These are phyloP conservation scores for Bacillus rossius DNA, from an alignment of 1,140 invertebrate species.

Conservation along the genomic window DNA sequence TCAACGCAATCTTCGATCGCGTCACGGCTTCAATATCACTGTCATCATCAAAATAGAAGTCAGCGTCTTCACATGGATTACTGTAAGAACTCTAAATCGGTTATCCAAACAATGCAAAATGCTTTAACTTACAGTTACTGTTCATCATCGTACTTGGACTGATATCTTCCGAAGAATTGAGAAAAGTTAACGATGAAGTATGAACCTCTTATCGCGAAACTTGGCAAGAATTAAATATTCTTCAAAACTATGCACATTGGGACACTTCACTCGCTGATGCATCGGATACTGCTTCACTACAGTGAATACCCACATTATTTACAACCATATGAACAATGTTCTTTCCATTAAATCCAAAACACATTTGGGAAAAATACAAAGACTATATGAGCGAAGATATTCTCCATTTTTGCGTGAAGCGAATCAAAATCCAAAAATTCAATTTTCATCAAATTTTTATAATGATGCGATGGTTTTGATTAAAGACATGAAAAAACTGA, in stretches of 20 bases:
- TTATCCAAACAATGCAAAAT: conserved; percentile 35
- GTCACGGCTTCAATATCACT: no score
- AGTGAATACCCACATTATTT: conserved; percentile 30
- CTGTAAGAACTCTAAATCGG: no score
- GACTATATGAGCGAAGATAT: conserved; percentile 33
- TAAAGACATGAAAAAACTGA: conserved; percentile 24
- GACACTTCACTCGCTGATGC: conserved; percentile 32
- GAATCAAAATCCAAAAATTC: conserved; percentile 15
- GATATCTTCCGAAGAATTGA: conserved; percentile 37
- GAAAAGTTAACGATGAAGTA: conserved; percentile 39
- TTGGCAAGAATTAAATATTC: conserved; percentile 33
- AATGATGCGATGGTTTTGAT: conserved; percentile 21
- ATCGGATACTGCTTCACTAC: conserved; percentile 26
- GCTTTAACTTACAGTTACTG: conserved; percentile 39
- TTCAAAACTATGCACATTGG: conserved; percentile 39
- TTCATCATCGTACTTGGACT: conserved; percentile 38
- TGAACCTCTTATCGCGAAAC: conserved; percentile 38
- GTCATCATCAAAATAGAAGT: no score
- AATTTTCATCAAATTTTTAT: conserved; percentile 27
- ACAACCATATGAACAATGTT: conserved; percentile 35
- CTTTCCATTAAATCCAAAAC: conserved; percentile 28
- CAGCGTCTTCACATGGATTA: no score
- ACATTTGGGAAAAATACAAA: conserved; percentile 37
- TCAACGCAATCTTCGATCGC: no score
- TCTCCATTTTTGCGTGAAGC: conserved; percentile 17